These are phyloP conservation scores for Scaptomyza reducta DNA, from an alignment of 2,888 invertebrate species.

Conservation along the genomic window DNA sequence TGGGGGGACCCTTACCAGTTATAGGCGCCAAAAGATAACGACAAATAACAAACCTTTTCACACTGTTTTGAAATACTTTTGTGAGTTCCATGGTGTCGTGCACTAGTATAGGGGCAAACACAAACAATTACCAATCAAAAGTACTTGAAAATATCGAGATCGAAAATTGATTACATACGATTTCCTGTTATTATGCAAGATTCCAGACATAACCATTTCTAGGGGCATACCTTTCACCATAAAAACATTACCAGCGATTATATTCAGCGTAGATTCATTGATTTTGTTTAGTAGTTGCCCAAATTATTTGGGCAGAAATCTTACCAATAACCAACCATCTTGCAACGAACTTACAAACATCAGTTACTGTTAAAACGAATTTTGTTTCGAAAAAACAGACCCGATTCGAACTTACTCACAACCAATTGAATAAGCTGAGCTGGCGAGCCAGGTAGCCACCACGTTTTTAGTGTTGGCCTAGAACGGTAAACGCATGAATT, in stretches of 20 bases:
- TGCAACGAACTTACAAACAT: constrained; percentile 48
- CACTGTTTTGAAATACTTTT: constrained; percentile 23
- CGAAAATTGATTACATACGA: constrained; percentile 67
- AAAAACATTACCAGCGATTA: constrained; percentile 23
- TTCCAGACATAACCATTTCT: constrained; percentile 21
- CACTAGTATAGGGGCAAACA: constrained; percentile 31
- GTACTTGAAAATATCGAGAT: constrained; percentile 74
- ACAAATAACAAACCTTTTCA: constrained; percentile 66
- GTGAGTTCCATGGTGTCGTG: constrained; percentile 42
- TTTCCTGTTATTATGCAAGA: constrained; percentile 22
- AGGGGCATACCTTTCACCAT: constrained; percentile 25
- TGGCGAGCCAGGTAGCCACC: constrained; percentile 53
- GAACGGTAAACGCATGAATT: constrained; percentile 76
- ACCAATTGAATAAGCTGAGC: constrained; percentile 51
- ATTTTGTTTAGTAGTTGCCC: constrained; percentile 12
- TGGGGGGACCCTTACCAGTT: constrained; percentile 44
- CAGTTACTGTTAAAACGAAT: constrained; percentile 9
- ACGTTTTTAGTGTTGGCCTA: constrained; percentile 76
- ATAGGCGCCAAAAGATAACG: constrained; percentile 37
- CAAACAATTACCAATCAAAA: constrained; percentile 54
- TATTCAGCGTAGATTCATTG: constrained; percentile 12
- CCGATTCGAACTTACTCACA: constrained; percentile 49
- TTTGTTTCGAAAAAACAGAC: constrained; percentile 14
- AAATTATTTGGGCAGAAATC: constrained; percentile 28
- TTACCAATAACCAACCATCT: constrained; percentile 48